Evolutionary conservation across 1,140 invertebrate species (phyloP), one percentile per base, ranked within the genome.

Genomic region (Tetraneura akinire): DNA sequence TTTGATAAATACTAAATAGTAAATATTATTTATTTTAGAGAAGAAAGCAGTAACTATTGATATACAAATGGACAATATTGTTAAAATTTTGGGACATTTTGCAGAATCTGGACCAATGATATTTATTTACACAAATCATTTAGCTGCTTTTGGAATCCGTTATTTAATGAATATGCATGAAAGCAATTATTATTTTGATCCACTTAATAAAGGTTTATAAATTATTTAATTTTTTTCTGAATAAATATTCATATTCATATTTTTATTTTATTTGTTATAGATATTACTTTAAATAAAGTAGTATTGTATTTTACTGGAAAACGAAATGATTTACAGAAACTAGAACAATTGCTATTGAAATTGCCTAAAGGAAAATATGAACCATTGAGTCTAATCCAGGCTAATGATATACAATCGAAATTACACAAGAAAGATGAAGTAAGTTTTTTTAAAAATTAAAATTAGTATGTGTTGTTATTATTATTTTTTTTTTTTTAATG

Each of bases 81-180:
- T 93, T 2, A 92, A 91, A 86, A 88, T 93, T 80, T 86, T 93
- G 81, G 88, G 90, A 68, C 91, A 93, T 87, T 92, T 93, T 86
- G 90, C 90, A 84, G 85, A 86, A 13, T 87, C 32, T 37, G 32
- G 92, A 84, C 91, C 92, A 3, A 90, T 94, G 3, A 86, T 96
- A 73, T 94, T 95, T 86, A 88, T 95, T 83, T 93, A 94, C 83
- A 90, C 91, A 32, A 89, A 89, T 80, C 87, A 88, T 64, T 87
- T 85, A 49, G 91, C 90, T 84, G 93, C 90, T 42, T 86, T 85
- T 18, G 89, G 88, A 82, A 90, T 95, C 81, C 88, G 93, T 81
- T 88, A 90, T 84, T 83, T 88, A 23, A 87, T 96, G 71, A 89
- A 90, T 51, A 91, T 94, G 91, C 86, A 85, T 83, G 83, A 86